Evolutionary conservation across 2,113 vertebrate genomes (phyloP).

Genomic region (Urocolius indicus): DNA sequence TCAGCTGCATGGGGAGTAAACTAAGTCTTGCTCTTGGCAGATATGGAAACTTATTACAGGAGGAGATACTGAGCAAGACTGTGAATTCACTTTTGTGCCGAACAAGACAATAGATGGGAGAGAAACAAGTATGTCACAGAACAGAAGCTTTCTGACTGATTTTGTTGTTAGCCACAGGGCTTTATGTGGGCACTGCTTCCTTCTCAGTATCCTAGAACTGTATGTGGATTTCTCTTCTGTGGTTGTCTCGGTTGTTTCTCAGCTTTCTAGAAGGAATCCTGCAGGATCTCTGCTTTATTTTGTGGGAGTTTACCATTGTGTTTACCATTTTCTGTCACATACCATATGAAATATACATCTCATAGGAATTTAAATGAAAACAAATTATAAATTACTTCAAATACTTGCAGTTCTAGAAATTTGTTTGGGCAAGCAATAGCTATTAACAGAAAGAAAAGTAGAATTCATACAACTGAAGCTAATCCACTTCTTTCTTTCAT

Average conservation of each 20-base stretch:
- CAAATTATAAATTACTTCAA: not conserved
- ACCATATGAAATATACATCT: fast-evolving
- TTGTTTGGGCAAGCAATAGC: not conserved
- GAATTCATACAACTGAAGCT: not conserved
- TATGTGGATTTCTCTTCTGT: not conserved
- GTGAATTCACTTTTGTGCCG: not conserved
- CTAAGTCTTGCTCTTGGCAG: not conserved
- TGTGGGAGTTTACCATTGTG: not conserved
- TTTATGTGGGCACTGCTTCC: not conserved
- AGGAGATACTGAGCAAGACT: not conserved
- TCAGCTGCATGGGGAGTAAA: not conserved
- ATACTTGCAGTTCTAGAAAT: not conserved
- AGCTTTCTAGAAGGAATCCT: not conserved
- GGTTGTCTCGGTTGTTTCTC: not conserved
- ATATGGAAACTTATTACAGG: not conserved
- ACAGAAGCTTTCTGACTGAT: not conserved
- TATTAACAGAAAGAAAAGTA: not conserved
- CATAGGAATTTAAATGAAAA: not conserved
- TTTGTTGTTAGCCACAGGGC: not conserved
- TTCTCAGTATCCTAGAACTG: not conserved
- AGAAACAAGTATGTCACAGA: not conserved
- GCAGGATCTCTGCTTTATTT: not conserved
- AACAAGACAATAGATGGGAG: not conserved
- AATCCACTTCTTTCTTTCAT: constrained; percentile 11
- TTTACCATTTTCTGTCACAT: not conserved